Conservation (phyloP, 2,888 invertebrate genomes). For the Anaspis maculata region DNA sequence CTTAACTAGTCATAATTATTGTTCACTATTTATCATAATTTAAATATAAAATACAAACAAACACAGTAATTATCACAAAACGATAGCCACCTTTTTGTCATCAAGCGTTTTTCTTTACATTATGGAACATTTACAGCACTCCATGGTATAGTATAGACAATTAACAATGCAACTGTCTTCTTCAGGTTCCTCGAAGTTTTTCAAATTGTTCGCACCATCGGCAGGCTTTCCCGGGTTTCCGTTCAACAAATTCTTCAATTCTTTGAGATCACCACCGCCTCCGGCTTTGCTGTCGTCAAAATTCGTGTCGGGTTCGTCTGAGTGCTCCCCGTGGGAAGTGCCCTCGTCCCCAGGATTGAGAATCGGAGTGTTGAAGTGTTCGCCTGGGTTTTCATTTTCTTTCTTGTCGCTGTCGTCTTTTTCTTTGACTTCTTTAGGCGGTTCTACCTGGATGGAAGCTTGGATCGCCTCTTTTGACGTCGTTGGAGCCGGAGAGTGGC, state of each 20-base stretch:
- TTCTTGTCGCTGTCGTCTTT: slow-evolving; percentile 15
- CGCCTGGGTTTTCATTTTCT: slow-evolving; percentile 13
- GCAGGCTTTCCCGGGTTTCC: slow-evolving; percentile 21
- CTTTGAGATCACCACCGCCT: slow-evolving; percentile 11
- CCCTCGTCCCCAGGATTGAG: slow-evolving; percentile 12
- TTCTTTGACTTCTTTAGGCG: slow-evolving; percentile 16
- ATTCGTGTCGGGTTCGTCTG: background rate
- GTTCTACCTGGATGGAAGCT: slow-evolving; percentile 27
- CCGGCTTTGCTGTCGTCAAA: slow-evolving; percentile 19
- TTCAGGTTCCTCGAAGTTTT: slow-evolving; percentile 28
- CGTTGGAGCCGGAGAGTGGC: slow-evolving; percentile 23
- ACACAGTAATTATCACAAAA: slow-evolving; percentile 8
- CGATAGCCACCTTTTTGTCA: no score
- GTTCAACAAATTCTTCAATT: slow-evolving; percentile 15
- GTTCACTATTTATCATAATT: no score
- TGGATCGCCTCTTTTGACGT: slow-evolving; percentile 25
- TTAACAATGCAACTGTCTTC: slow-evolving; percentile 53
- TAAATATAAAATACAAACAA: background rate
- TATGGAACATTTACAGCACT: slow-evolving; percentile 55
- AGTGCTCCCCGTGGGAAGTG: background rate
- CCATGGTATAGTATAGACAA: slow-evolving; percentile 54
- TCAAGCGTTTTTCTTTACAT: slow-evolving; percentile 9
- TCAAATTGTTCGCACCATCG: slow-evolving; percentile 7
- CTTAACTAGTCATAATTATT: no score
- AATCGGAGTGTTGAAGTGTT: slow-evolving; percentile 20